These are phyloP conservation scores for Diplolepis rosae DNA, from an alignment of 2,888 invertebrate genomes.

Conservation along the genomic window DNA sequence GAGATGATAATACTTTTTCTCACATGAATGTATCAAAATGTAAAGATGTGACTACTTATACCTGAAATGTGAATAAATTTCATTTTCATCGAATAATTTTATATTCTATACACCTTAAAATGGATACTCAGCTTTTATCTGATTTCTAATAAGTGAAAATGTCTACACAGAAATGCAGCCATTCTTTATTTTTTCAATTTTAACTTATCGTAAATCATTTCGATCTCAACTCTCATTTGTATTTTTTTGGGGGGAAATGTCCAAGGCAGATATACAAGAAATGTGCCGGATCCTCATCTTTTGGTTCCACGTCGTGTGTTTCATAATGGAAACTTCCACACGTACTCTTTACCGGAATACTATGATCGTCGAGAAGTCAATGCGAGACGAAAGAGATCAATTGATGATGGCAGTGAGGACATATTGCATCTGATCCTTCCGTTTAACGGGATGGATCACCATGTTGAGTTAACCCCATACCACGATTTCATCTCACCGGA, in stretches of 20 bases:
- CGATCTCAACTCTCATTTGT: conserved; percentile 48
- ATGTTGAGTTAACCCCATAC: conserved; percentile 75
- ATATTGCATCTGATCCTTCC: conserved; percentile 64
- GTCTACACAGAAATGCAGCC: no score
- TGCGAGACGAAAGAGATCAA: conserved; percentile 55
- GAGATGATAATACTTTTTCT: no score
- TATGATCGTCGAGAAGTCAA: conserved; percentile 64
- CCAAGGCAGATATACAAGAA: conserved; percentile 73
- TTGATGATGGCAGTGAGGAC: conserved; percentile 30
- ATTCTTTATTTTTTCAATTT: no score
- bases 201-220: conserved; percentile 12
- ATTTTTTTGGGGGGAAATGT: neutral
- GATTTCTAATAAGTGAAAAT: no score
- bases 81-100: no score
- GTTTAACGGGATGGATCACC: conserved; percentile 68
- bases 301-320: conserved; percentile 74
- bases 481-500: conserved; percentile 76
- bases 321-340: conserved; percentile 72
- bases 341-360: conserved; percentile 74
- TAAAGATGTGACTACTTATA: no score
- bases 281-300: conserved; percentile 73
- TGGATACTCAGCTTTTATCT: no score
- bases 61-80: no score
- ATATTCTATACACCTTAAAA: no score
- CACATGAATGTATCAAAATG: no score